Conservation (phyloP, 2,888 invertebrate species). For the Oscheius onirici region DNA sequence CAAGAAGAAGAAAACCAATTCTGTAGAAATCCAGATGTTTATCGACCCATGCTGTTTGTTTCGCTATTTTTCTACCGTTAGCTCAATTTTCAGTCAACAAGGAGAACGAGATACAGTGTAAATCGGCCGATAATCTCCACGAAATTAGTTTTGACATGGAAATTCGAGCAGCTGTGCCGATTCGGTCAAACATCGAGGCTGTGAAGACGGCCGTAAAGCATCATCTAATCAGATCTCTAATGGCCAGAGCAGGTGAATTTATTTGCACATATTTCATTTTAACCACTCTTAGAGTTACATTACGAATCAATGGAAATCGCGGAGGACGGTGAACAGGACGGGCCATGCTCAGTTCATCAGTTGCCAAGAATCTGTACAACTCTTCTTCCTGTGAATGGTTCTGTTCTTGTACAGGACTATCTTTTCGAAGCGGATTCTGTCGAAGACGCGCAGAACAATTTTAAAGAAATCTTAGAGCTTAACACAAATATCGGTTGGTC, state of each 20-base stretch:
- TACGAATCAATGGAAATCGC: constrained; percentile 60
- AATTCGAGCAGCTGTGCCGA: constrained; percentile 55
- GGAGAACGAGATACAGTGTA: constrained; percentile 34
- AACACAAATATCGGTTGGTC: constrained; percentile 50
- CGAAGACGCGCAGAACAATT: constrained; percentile 60
- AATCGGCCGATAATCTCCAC: constrained; percentile 41
- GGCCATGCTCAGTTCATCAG: constrained; percentile 46
- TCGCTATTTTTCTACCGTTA: neutral
- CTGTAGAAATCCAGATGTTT: constrained; percentile 52
- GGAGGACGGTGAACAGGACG: constrained; percentile 36
- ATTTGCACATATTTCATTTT: neutral
- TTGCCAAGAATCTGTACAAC: constrained; percentile 51
- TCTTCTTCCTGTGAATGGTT: constrained; percentile 46
- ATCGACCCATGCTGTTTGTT: constrained; percentile 47
- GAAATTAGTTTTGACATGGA: constrained; percentile 53
- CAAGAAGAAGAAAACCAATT: constrained; percentile 53
- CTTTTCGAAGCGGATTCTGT: constrained; percentile 58
- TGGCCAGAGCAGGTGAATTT: constrained; percentile 47
- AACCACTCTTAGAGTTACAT: constrained; percentile 46
- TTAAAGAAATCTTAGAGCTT: constrained; percentile 54
- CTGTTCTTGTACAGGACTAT: constrained; percentile 55
- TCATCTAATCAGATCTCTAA: constrained; percentile 52
- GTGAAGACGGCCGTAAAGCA: constrained; percentile 54
- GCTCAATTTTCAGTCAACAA: constrained; percentile 42
- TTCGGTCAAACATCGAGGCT: constrained; percentile 47